phyloP scores from a whole-genome alignment of 1,140 invertebrate species.

The Aphaenogaster rudis region DNA sequence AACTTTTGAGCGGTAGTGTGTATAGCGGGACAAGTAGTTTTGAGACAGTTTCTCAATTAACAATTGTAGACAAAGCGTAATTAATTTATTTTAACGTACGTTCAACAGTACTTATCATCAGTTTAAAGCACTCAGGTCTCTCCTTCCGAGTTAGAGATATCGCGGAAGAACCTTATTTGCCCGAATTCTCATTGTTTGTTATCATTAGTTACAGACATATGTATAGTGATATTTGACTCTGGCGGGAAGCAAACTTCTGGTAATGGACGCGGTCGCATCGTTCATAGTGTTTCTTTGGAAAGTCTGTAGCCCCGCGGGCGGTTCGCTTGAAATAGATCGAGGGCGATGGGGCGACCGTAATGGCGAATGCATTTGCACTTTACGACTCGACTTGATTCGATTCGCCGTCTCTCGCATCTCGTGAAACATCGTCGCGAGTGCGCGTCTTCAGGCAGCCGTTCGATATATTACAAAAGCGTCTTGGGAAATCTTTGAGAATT shows the following conservation, averaged over 20 bases:
- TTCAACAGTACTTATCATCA: not conserved
- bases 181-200: constrained; percentile 19
- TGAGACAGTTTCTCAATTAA: not conserved
- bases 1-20: too few relatives aligned
- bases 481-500: not conserved
- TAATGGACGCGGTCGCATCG: constrained; percentile 19
- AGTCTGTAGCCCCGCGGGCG: not conserved
- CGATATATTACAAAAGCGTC: not conserved
- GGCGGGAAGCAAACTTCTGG: not conserved
- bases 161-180: not conserved
- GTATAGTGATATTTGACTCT: not conserved
- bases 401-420: not conserved
- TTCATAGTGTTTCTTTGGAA: constrained; percentile 24
- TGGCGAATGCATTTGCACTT: constrained; percentile 37
- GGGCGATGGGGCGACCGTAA: constrained; percentile 28
- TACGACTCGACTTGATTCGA: constrained; percentile 28
- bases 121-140: not conserved
- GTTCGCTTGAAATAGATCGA: constrained; percentile 57
- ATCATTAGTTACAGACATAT: not conserved
- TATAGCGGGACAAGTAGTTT: not conserved
- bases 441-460: not conserved
- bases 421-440: not conserved
- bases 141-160: not conserved
- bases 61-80: not conserved
- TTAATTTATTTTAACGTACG: not conserved